A percentile compares a stretch with the other conserved stretches of the same genome.
These are phyloP conservation scores for Sebastes kiyomatsui DNA, from an alignment of 2,797 vertebrate species.

Conservation along the genomic window DNA sequence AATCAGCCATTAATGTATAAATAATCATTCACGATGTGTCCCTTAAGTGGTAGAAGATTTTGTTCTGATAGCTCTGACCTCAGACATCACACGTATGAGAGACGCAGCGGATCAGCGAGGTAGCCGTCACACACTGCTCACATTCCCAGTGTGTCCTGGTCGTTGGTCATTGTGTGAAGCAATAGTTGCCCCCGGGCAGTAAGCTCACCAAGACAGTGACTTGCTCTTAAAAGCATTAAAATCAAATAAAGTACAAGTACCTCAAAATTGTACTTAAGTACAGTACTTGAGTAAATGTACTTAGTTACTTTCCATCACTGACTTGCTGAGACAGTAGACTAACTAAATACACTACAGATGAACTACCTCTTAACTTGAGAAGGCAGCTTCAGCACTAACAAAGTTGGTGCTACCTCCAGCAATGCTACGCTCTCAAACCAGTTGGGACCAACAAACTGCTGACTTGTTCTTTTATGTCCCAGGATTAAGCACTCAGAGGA, in stretches of 20 bases:
- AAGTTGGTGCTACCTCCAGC: not conserved
- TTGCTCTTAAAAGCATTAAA: too few species aligned
- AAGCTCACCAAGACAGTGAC: too few species aligned
- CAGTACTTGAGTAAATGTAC: not conserved
- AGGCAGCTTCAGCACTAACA: not conserved
- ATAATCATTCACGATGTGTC: not conserved
- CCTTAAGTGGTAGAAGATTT: too few species aligned
- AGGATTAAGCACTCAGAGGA: not conserved
- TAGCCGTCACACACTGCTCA: too few species aligned
- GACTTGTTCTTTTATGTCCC: not conserved
- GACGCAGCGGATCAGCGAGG: too few species aligned
- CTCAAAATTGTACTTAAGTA: not conserved
- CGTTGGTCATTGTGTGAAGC: too few species aligned
- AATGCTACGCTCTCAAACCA: not conserved
- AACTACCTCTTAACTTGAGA: not conserved
- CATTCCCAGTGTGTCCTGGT: too few species aligned
- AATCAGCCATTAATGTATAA: not conserved
- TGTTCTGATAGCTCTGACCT: too few species aligned
- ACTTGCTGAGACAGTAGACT: not conserved
- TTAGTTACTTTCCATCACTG: not conserved
- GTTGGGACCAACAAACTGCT: not conserved
- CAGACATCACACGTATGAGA: too few species aligned
- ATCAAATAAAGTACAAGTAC: not conserved
- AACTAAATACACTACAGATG: not conserved
- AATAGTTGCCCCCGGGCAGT: accelerated